Evolutionary conservation across 1,140 invertebrate species (phyloP).

Genomic region (Aphelenchoides avenae): DNA sequence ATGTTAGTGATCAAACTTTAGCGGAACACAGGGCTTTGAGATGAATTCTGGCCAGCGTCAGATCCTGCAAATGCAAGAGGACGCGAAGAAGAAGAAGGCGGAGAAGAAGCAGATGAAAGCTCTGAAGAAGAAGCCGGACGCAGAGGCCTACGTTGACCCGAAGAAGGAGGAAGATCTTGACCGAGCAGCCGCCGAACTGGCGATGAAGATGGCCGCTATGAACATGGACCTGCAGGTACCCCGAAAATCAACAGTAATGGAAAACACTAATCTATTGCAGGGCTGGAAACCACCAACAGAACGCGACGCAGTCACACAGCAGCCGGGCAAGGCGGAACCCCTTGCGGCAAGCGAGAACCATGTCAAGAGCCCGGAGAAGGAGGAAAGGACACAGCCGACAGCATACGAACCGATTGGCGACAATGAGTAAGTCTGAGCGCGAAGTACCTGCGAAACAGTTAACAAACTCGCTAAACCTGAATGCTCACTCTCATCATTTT

Average conservation of each 20-base stretch:
- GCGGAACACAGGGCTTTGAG: slow-evolving; percentile 41
- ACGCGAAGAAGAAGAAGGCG: slow-evolving; percentile 50
- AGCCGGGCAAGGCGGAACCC: too few relatives aligned
- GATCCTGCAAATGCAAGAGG: slow-evolving; percentile 41
- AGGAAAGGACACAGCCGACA: too few relatives aligned
- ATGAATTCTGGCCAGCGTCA: slow-evolving; percentile 39
- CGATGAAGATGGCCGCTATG: slow-evolving; percentile 46
- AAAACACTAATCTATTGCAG: slow-evolving; percentile 30
- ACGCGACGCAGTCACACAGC: too few relatives aligned
- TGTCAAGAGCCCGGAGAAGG: too few relatives aligned
- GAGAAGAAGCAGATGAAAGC: slow-evolving; percentile 51
- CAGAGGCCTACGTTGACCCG: slow-evolving; percentile 40
- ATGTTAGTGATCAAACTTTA: slow-evolving; percentile 18
- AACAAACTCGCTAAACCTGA: too few relatives aligned
- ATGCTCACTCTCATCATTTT: too few relatives aligned
- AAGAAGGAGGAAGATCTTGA: slow-evolving; percentile 54
- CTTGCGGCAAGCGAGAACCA: too few relatives aligned
- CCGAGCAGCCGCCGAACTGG: slow-evolving; percentile 47
- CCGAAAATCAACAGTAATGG: neutral
- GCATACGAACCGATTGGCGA: too few relatives aligned
- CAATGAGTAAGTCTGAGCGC: too few relatives aligned
- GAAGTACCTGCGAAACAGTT: too few relatives aligned
- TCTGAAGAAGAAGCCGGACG: slow-evolving; percentile 47
- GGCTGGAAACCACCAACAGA: slow-evolving; percentile 31
- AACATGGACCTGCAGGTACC: slow-evolving; percentile 21